phyloP scores from a whole-genome alignment of 2,888 invertebrate genomes.

The Andrena chrysosceles region DNA sequence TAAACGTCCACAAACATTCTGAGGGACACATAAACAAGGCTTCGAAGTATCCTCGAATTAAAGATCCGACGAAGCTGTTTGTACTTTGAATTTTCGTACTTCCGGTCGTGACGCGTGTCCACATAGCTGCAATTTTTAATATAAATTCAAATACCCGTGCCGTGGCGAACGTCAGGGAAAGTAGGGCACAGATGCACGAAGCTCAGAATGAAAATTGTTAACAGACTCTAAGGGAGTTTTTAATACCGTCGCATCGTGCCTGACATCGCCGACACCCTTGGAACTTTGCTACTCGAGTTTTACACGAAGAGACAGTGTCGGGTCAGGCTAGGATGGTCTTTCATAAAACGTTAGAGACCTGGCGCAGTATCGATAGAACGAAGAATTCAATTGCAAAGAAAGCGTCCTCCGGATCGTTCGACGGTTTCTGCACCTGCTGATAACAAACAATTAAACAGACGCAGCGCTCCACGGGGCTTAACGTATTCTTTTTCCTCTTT shows the following conservation, averaged over 20 bases:
- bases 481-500: neutral
- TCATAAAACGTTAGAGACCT: slow-evolving; percentile 52
- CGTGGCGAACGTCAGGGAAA: slow-evolving; percentile 46
- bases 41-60: slow-evolving; percentile 14
- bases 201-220: slow-evolving; percentile 66
- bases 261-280: slow-evolving; percentile 46
- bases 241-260: slow-evolving; percentile 58
- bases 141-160: slow-evolving; percentile 65
- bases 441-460: slow-evolving; percentile 57
- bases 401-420: slow-evolving; percentile 11
- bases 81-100: neutral
- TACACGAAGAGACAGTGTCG: slow-evolving; percentile 47
- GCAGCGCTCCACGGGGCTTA: neutral
- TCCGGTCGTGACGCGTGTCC: neutral
- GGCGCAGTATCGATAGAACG: slow-evolving; percentile 22
- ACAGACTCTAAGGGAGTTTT: slow-evolving; percentile 58
- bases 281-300: slow-evolving; percentile 54
- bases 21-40: neutral
- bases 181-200: slow-evolving; percentile 55
- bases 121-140: slow-evolving; percentile 55
- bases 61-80: neutral
- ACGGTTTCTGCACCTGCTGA: slow-evolving; percentile 4
- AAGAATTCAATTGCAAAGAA: slow-evolving; percentile 46
- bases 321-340: slow-evolving; percentile 13
- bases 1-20: neutral